Base-by-base conservation (phyloP, 2,888 invertebrate genomes). In the Mesorhabditis spiculigera region DNA sequence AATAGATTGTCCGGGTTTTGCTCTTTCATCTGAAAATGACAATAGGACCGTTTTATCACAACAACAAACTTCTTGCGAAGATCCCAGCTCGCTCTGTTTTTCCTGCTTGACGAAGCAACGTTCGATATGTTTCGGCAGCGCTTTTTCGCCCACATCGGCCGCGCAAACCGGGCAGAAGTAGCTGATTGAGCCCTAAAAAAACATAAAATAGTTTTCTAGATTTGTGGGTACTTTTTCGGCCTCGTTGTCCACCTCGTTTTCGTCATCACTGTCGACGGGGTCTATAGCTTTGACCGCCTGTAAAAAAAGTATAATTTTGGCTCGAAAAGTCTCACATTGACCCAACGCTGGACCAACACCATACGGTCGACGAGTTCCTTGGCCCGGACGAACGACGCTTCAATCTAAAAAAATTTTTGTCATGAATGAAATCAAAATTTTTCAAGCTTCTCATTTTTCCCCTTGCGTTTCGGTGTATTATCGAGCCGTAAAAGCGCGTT, bases 1-100 rank as follows among this genome's bases (percentile, higher is more conserved):
- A 97, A 97, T 92, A 98, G 94, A 43, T 86, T 84, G 71, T 85
- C 86, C 44, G 79, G 79, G 44, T 79, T 85, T 41, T 41, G 10
- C 13, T 67, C 10, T 8, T 41, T 41, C 28, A 13, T 50, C 58
- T 5, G 61, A 68, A 16, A 62, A 43, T 4, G 58, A 61, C 43
- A n/a, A 10, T 45, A 13, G 42, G 4, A 45, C 28, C 28, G 28
- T 28, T 28, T 28, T 28, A 28, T 28, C 28, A 28, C 28, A 28
- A 28, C 28, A 28, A 28, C 28, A 28, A 41, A 72, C 73, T 43
- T 71, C 69, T 5, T 70, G 67, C 2, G 71, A 45, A 5, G 75
- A 72, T 5, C 80, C 82, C 65, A 78, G 82, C 0, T 81, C 75
- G 28, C 74, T 76, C 44, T 81, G 78, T 50, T 80, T 80, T 65